A percentile compares a stretch with the other conserved stretches of the same genome.
phyloP scores from a whole-genome alignment of 2,113 vertebrate species.

The Crocuta crocuta region DNA sequence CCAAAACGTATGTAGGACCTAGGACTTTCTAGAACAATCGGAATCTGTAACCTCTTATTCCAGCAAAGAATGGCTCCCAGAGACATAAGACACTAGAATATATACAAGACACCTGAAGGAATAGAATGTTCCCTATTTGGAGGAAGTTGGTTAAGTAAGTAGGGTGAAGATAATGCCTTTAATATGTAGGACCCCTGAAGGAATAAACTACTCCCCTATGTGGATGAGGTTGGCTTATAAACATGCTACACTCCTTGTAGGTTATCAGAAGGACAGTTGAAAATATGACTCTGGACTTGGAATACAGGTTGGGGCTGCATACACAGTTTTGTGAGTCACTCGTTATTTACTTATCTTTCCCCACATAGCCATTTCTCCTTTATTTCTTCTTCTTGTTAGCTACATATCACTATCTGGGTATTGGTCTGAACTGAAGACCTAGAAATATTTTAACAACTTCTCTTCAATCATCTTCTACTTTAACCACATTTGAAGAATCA shows the following conservation, averaged over 20 bases:
- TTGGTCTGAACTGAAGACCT: neutral
- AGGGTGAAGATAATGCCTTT: neutral
- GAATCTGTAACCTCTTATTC: neutral
- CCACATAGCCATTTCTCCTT: neutral
- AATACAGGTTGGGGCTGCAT: neutral
- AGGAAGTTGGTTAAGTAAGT: neutral
- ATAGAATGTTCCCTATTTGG: neutral
- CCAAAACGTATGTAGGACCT: neutral
- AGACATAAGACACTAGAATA: neutral
- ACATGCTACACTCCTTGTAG: neutral
- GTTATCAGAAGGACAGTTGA: neutral
- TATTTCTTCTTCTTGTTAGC: neutral
- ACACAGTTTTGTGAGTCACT: neutral
- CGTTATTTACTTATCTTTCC: constrained; percentile 9
- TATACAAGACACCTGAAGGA: neutral
- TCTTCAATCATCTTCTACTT: neutral
- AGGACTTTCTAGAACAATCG: neutral
- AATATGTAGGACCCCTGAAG: neutral
- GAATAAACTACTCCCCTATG: neutral
- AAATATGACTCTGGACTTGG: neutral
- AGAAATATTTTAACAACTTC: neutral
- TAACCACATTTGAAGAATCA: neutral
- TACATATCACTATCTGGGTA: neutral
- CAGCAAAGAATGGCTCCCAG: neutral
- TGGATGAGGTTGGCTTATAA: neutral